Evolutionary conservation across 2,113 vertebrate genomes (phyloP), one percentile per base, ranked within the genome.

Genomic region (Axis porcinus): DNA sequence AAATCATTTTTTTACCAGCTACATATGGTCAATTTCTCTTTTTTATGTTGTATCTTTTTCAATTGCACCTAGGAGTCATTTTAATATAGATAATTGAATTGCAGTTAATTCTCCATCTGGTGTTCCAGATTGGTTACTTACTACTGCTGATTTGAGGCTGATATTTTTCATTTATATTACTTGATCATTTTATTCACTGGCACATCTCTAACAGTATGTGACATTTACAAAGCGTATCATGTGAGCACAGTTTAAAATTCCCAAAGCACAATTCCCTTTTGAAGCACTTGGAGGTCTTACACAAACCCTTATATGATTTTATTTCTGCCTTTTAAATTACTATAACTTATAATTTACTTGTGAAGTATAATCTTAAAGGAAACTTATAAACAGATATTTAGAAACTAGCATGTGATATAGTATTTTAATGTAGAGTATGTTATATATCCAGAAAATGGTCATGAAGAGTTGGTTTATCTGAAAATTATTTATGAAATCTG

Each of bases 71-170:
- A 98, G 95, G 96, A 98, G 96, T 97, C 88, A 86, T 97, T 98
- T 99, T 98, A 97, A 98, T 98, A 97, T 60, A 98, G 98, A 98
- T 98, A 98, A 99, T 97, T 97, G 98, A 98, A 98, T 98, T 98
- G 98, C 89, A 96, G 96, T 98, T 98, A 98, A 98, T 98, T 98
- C 95, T 97, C 93, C 98, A 95, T 98, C 95, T 98, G 98, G 92
- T 92, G n/a, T 95, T 98, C 98, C 98, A 98, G 97, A 97, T 98
- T 98, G 95, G 92, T 88, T 97, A 94, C 89, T 96, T 97, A 67
- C 64, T 94, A 13, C 85, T 96, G 92, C 89, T 98, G 98, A 98
- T 86, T 30, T 54, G 86, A 92, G 82, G 14, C 82, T 97, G 67
- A 28, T 95, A 94, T 97, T 97, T 87, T 95, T 98, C 97, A 97